Percentiles rank a stretch among this genome's conserved stretches.
phyloP scores from a whole-genome alignment of 2,113 vertebrate species.

The Piaya cayana region DNA sequence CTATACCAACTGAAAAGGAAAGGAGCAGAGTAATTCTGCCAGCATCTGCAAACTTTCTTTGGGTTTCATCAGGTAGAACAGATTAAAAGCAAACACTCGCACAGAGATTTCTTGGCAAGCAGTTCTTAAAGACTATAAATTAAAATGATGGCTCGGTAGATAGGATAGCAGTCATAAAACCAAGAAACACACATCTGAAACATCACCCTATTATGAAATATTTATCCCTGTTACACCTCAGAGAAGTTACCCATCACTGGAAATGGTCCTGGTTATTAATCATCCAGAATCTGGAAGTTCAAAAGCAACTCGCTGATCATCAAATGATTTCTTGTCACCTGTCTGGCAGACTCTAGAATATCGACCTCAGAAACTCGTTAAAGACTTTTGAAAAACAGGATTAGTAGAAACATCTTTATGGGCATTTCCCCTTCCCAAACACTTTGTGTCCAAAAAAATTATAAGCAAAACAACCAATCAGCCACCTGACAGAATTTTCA shows the following conservation, averaged over 20 bases:
- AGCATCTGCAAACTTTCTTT: background rate
- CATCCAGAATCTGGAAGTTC: background rate
- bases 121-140: background rate
- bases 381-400: background rate
- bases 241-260: background rate
- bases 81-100: background rate
- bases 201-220: constrained; percentile 6
- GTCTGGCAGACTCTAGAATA: background rate
- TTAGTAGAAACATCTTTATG: background rate
- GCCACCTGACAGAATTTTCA: background rate
- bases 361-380: background rate
- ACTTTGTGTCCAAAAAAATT: background rate
- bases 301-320: background rate
- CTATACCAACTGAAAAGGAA: background rate
- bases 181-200: background rate
- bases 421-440: background rate
- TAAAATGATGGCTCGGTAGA: background rate
- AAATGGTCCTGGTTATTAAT: background rate
- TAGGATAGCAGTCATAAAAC: background rate
- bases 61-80: background rate
- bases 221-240: background rate
- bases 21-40: background rate
- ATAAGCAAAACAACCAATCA: background rate
- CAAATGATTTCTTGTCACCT: fast-evolving
- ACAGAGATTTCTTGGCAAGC: background rate